Conservation (phyloP, 2,113 vertebrate species). For the Dermatemys mawii region DNA sequence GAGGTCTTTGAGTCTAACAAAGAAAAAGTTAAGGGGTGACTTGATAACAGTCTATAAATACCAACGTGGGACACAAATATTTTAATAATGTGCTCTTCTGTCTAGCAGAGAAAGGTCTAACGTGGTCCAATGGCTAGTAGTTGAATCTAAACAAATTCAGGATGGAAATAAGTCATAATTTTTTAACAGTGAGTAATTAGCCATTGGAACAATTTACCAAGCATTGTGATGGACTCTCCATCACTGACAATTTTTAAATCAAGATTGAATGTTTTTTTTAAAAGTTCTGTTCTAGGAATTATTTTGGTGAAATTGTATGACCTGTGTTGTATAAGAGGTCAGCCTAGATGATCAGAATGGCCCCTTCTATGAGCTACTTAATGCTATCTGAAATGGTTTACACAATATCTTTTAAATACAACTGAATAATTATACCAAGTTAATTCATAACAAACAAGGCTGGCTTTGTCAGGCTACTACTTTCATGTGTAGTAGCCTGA, state of each 20-base stretch:
- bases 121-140: neutral
- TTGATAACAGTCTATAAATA: neutral
- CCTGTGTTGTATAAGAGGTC: neutral
- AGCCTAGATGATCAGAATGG: neutral
- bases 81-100: neutral
- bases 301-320: neutral
- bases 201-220: neutral
- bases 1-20: too few relatives aligned
- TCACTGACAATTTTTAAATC: neutral
- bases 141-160: neutral
- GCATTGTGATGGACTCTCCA: neutral
- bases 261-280: neutral
- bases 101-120: neutral
- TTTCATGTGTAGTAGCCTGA: neutral
- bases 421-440: neutral
- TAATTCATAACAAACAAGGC: neutral
- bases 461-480: neutral
- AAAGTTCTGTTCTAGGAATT: neutral
- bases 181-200: neutral
- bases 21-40: neutral
- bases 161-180: neutral
- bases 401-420: neutral
- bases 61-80: neutral
- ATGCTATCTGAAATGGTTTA: neutral
- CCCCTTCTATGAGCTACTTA: neutral